A percentile compares a stretch with the other conserved stretches of the same genome.
phyloP scores from a whole-genome alignment of 2,888 invertebrate species.

The Amblyteles armatorius region DNA sequence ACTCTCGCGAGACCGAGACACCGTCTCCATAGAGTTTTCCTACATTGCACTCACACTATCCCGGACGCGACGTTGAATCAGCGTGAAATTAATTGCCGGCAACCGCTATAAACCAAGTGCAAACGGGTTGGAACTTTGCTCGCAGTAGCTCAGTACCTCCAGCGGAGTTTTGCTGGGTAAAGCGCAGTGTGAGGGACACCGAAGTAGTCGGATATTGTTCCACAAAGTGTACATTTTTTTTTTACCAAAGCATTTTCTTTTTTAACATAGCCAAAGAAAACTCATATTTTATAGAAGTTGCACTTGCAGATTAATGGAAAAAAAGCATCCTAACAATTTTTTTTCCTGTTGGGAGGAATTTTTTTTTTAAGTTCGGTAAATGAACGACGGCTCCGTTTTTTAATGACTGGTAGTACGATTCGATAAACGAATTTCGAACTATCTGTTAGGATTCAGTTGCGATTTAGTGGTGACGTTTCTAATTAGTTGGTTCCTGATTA shows the following conservation, averaged over 20 bases:
- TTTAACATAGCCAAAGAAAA: neutral
- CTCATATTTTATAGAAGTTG: too few relatives aligned
- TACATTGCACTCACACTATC: conserved; percentile 31
- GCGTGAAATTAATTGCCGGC: conserved; percentile 71
- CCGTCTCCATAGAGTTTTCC: conserved; percentile 25
- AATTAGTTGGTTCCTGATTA: conserved; percentile 77
- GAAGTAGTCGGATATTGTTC: neutral
- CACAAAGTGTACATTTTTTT: neutral
- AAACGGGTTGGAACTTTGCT: conserved; percentile 60
- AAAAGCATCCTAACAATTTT: neutral
- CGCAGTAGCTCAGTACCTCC: conserved; percentile 13
- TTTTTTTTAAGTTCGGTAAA: neutral
- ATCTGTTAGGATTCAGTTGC: conserved; percentile 16
- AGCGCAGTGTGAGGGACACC: neutral
- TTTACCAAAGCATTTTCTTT: neutral
- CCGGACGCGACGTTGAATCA: conserved; percentile 66
- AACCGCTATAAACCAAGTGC: conserved; percentile 64
- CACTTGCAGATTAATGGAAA: neutral
- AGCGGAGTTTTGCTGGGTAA: neutral
- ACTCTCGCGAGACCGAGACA: conserved; percentile 40
- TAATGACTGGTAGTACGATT: neutral
- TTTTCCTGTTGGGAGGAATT: neutral
- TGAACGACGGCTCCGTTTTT: neutral
- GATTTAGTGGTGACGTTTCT: conserved; percentile 74
- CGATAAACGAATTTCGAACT: conserved; percentile 68